Evolutionary conservation across 1,140 invertebrate genomes (phyloP).

Genomic region (Drosophila nikananu): DNA sequence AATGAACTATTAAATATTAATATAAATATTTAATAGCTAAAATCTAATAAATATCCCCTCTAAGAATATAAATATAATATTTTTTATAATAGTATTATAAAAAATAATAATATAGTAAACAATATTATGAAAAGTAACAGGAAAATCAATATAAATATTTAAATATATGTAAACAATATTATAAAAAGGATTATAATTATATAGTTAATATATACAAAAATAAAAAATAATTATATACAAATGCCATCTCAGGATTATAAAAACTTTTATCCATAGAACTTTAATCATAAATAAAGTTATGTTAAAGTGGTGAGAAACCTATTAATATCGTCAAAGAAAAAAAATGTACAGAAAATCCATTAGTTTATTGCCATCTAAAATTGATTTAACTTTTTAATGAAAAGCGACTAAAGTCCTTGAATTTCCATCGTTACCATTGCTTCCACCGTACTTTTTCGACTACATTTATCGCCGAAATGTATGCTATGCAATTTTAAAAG

Average conservation of each 20-base stretch:
- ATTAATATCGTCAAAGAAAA: background rate
- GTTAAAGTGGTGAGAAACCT: background rate
- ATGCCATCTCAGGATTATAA: too few species aligned
- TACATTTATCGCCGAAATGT: conserved; percentile 20
- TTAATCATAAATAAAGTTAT: background rate
- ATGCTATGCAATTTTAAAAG: conserved; percentile 32
- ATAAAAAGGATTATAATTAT: background rate
- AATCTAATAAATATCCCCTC: background rate
- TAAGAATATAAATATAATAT: background rate
- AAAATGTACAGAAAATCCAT: background rate
- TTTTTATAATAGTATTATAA: too few species aligned
- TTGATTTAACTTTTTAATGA: background rate
- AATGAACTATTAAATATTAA: too few species aligned
- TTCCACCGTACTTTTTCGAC: background rate
- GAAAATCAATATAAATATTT: too few species aligned
- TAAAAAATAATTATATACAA: too few species aligned
- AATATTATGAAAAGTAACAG: too few species aligned
- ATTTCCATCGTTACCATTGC: background rate
- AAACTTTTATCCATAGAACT: too few species aligned
- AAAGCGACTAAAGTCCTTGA: background rate
- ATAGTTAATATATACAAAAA: too few species aligned
- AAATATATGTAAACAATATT: too few species aligned
- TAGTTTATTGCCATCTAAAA: background rate
- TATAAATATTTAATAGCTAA: background rate
- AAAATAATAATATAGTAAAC: too few species aligned